Percentiles rank a stretch among this genome's conserved stretches.
Conservation (phyloP, 2,113 vertebrate species). For the Herpailurus yagouaroundi region DNA sequence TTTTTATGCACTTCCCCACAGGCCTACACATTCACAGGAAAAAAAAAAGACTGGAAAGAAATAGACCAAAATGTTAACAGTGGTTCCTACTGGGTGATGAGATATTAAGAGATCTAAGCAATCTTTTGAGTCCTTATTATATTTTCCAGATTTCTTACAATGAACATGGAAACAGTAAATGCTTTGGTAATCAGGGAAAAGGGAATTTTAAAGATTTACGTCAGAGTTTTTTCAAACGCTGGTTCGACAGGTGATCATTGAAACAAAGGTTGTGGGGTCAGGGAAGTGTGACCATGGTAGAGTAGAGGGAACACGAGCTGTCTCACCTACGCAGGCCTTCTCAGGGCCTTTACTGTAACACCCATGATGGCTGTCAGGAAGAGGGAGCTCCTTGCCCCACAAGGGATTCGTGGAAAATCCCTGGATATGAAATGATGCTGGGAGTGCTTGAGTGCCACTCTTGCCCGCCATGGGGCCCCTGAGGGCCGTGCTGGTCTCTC, state of each 20-base stretch:
- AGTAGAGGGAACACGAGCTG: background rate
- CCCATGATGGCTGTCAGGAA: background rate
- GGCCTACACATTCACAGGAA: background rate
- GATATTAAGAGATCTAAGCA: background rate
- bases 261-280: background rate
- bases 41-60: background rate
- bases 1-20: background rate
- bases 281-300: background rate
- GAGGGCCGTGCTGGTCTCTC: background rate
- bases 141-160: background rate
- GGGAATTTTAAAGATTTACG: background rate
- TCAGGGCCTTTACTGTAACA: background rate
- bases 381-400: background rate
- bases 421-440: background rate
- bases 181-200: background rate
- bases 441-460: background rate
- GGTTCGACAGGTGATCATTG: background rate
- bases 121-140: background rate
- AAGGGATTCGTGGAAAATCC: background rate
- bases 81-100: background rate
- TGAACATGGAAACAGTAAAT: accelerated
- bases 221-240: background rate
- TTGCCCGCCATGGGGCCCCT: background rate
- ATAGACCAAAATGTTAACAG: background rate
- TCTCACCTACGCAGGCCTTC: background rate